Percentiles rank a stretch among this genome's conserved stretches.
Conservation (phyloP, 1,140 invertebrate species). For the Hestina assimilis region DNA sequence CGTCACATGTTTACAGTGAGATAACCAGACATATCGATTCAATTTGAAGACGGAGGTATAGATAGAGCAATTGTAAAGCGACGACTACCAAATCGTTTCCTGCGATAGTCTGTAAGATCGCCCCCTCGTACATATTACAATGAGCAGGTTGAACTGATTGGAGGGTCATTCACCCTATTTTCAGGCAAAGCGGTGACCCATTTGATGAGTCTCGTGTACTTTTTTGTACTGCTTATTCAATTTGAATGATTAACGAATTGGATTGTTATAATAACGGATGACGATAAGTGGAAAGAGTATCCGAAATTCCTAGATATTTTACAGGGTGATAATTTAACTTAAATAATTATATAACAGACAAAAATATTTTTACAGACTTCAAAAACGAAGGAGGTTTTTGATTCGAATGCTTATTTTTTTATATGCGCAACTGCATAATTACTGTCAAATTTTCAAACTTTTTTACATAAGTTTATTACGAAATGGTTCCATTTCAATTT, state of each 20-base stretch:
- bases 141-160: conserved; percentile 17
- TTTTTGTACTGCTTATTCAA: conserved; percentile 4
- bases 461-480: too few relatives aligned
- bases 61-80: neutral
- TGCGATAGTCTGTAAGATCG: conserved; percentile 1
- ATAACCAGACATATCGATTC: neutral
- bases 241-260: neutral
- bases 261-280: neutral
- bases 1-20: too few relatives aligned
- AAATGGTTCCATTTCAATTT: too few relatives aligned
- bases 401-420: too few relatives aligned
- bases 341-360: too few relatives aligned
- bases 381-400: too few relatives aligned
- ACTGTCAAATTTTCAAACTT: too few relatives aligned
- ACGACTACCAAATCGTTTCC: neutral
- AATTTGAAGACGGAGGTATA: neutral
- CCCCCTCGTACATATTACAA: conserved; percentile 7
- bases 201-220: neutral
- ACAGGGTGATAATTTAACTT: too few relatives aligned
- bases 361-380: too few relatives aligned
- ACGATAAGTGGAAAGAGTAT: too few relatives aligned
- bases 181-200: conserved; percentile 6
- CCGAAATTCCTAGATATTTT: too few relatives aligned
- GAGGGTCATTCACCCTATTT: conserved; percentile 19
- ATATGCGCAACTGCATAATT: too few relatives aligned